A percentile compares a stretch with the other conserved stretches of the same genome.
phyloP scores from a whole-genome alignment of 2,797 vertebrate genomes.

The Pangasius mekongensis region DNA sequence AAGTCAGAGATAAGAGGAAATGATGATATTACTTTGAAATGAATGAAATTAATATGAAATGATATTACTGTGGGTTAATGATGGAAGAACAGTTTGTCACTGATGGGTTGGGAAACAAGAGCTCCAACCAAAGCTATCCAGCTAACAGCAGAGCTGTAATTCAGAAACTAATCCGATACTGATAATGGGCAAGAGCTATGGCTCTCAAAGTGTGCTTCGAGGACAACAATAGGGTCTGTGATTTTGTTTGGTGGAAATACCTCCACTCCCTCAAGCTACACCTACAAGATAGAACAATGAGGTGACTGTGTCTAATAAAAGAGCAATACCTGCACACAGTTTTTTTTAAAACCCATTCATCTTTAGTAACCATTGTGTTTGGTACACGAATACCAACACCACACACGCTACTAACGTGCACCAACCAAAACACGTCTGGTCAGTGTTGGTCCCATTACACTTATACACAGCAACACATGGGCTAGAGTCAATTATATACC shows the following conservation, averaged over 20 bases:
- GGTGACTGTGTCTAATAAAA: neutral
- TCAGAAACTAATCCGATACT: neutral
- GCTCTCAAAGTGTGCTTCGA: neutral
- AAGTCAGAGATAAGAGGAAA: constrained; percentile 14
- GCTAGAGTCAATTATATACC: neutral
- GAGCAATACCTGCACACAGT: neutral
- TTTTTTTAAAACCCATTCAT: neutral
- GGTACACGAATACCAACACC: neutral
- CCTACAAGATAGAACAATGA: neutral
- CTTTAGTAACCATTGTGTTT: neutral
- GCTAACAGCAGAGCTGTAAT: too few relatives aligned
- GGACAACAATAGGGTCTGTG: neutral
- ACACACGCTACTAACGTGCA: neutral
- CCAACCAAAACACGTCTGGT: neutral
- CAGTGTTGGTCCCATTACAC: neutral
- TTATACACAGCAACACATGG: neutral
- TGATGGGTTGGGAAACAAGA: neutral
- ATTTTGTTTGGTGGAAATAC: neutral
- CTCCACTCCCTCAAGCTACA: neutral
- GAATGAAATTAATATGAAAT: neutral
- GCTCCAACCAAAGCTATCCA: neutral
- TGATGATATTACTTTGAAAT: neutral
- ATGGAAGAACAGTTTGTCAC: constrained; percentile 1
- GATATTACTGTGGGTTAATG: neutral
- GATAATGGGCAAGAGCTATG: neutral